These are phyloP conservation scores for Hypolimnas misippus DNA, from an alignment of 2,888 invertebrate genomes.

Conservation along the genomic window DNA sequence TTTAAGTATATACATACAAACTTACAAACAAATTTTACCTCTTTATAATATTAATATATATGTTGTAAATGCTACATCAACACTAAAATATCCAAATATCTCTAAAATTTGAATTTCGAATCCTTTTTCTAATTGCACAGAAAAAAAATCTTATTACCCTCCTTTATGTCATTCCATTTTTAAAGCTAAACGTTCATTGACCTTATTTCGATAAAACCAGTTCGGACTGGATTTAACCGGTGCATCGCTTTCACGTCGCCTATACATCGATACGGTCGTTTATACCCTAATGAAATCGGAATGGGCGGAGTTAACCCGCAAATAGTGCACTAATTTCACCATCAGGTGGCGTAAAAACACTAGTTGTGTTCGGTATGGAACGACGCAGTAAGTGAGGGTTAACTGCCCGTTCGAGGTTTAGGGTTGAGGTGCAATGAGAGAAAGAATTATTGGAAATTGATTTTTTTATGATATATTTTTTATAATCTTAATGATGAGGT, in stretches of 20 bases:
- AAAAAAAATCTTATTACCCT: too few relatives aligned
- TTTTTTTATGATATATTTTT: background rate
- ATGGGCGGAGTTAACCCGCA: slow-evolving; percentile 48
- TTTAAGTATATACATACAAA: too few relatives aligned
- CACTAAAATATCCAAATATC: too few relatives aligned
- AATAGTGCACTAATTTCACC: slow-evolving; percentile 59
- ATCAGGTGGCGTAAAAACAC: slow-evolving; percentile 64
- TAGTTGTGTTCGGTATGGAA: slow-evolving; percentile 49
- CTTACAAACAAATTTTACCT: too few relatives aligned
- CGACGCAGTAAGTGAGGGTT: slow-evolving; percentile 56
- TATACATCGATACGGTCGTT: slow-evolving; percentile 34
- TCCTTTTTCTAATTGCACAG: too few relatives aligned
- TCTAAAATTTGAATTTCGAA: too few relatives aligned
- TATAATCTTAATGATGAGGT: too few relatives aligned
- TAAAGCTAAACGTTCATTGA: background rate
- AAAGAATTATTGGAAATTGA: background rate
- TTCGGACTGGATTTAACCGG: background rate
- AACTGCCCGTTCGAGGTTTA: slow-evolving; percentile 55
- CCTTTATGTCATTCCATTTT: background rate
- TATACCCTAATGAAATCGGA: slow-evolving; percentile 43
- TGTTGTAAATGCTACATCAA: too few relatives aligned
- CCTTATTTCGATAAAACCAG: background rate
- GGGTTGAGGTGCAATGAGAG: slow-evolving; percentile 33
- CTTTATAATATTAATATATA: too few relatives aligned
- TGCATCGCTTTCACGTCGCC: background rate